Conservation (phyloP, 2,797 vertebrate species). For the Prionace glauca region DNA sequence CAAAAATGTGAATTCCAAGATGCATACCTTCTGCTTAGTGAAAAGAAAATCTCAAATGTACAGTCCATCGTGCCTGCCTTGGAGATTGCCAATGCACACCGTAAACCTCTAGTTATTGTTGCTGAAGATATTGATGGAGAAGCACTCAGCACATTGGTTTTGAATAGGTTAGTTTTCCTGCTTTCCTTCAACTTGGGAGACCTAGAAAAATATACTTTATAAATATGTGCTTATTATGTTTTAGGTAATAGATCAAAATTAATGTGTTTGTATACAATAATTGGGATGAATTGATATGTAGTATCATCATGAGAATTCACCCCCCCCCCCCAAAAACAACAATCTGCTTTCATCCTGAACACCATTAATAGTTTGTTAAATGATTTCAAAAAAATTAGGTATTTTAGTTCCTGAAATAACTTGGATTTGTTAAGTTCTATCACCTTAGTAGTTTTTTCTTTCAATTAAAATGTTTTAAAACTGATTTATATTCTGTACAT, state of each 20-base stretch:
- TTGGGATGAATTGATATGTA: background rate
- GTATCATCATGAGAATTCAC: background rate
- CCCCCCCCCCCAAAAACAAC: no score
- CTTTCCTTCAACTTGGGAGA: background rate
- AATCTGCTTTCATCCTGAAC: background rate
- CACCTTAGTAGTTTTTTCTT: background rate
- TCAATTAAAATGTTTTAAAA: background rate
- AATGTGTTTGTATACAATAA: background rate
- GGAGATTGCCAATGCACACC: slow-evolving; percentile 89
- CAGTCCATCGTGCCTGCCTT: slow-evolving; percentile 94
- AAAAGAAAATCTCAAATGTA: slow-evolving; percentile 95
- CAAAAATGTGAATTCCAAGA: slow-evolving; percentile 98
- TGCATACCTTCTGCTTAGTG: slow-evolving; percentile 86
- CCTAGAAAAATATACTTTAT: background rate
- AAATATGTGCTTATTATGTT: background rate
- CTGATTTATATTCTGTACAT: background rate
- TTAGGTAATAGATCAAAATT: background rate
- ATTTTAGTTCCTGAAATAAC: background rate
- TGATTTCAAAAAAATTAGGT: background rate
- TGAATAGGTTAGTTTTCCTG: slow-evolving; percentile 72
- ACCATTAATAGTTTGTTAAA: background rate
- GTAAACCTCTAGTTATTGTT: slow-evolving; percentile 89
- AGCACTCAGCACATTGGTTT: slow-evolving; percentile 91
- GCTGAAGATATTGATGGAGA: slow-evolving; percentile 96
- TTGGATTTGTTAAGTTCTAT: background rate